phyloP scores from a whole-genome alignment of 2,113 vertebrate species.

The Cairina moschata region DNA sequence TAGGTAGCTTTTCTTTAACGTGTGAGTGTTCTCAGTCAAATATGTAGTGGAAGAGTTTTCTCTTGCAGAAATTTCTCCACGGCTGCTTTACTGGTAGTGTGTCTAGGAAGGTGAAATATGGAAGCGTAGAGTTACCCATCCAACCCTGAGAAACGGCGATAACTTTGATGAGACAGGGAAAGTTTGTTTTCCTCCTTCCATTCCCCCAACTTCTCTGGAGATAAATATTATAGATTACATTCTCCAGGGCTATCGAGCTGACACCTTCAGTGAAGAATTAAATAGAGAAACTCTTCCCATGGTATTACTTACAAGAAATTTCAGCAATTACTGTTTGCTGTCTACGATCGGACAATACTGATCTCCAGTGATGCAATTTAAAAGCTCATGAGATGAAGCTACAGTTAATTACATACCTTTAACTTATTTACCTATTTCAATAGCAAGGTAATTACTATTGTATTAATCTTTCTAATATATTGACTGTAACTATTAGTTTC shows the following conservation, averaged over 20 bases:
- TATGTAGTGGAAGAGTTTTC: not conserved
- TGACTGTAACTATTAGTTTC: not conserved
- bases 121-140: not conserved
- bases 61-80: not conserved
- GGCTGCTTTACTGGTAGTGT: not conserved
- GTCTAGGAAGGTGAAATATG: not conserved
- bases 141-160: not conserved
- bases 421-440: constrained; percentile 72
- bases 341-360: constrained; percentile 33
- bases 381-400: constrained; percentile 53
- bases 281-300: constrained; percentile 58
- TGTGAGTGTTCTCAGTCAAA: not conserved
- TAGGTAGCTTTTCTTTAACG: not conserved
- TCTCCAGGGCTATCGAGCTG: not conserved
- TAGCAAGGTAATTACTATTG: constrained; percentile 64
- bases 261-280: constrained; percentile 47
- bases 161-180: not conserved
- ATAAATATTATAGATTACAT: not conserved
- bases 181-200: not conserved
- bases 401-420: constrained; percentile 50
- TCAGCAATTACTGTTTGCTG: constrained; percentile 57
- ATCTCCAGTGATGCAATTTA: constrained; percentile 54
- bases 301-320: constrained; percentile 64
- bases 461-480: not conserved
- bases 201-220: not conserved